Conservation (phyloP, 2,888 invertebrate genomes). For the Dryadula phaetusa region DNA sequence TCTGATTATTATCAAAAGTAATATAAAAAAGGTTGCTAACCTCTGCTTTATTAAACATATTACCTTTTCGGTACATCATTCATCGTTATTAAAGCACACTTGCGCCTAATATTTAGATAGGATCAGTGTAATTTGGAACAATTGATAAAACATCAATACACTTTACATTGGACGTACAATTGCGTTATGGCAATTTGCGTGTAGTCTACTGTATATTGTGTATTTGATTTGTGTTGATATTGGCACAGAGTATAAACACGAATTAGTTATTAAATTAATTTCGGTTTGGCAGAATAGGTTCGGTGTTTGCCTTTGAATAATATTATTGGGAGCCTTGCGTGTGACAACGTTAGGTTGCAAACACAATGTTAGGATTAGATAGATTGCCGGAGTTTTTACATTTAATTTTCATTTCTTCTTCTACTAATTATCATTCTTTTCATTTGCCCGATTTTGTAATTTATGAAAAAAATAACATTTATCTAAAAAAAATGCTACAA, state of each 20-base stretch:
- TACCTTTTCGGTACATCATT: neutral
- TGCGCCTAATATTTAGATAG: neutral
- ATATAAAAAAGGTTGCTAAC: too few relatives aligned
- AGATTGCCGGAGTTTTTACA: too few relatives aligned
- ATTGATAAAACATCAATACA: conserved; percentile 6
- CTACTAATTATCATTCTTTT: too few relatives aligned
- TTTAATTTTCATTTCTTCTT: too few relatives aligned
- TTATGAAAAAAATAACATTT: too few relatives aligned
- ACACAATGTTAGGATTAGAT: too few relatives aligned
- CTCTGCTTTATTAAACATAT: too few relatives aligned
- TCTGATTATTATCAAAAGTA: too few relatives aligned
- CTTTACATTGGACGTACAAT: conserved; percentile 4
- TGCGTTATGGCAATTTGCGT: conserved; percentile 13
- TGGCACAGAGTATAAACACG: conserved; percentile 18
- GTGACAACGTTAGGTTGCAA: too few relatives aligned
- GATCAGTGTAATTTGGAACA: neutral
- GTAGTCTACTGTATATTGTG: neutral
- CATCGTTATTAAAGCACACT: conserved; percentile 1
- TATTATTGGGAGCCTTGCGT: neutral
- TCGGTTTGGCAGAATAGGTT: conserved; percentile 11
- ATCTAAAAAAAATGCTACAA: too few relatives aligned
- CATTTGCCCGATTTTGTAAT: too few relatives aligned
- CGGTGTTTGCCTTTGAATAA: conserved; percentile 4
- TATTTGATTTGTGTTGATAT: conserved; percentile 24
- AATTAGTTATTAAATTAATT: conserved; percentile 25